phyloP scores from a whole-genome alignment of 2,113 vertebrate genomes.

The Sapayoa aenigma region DNA sequence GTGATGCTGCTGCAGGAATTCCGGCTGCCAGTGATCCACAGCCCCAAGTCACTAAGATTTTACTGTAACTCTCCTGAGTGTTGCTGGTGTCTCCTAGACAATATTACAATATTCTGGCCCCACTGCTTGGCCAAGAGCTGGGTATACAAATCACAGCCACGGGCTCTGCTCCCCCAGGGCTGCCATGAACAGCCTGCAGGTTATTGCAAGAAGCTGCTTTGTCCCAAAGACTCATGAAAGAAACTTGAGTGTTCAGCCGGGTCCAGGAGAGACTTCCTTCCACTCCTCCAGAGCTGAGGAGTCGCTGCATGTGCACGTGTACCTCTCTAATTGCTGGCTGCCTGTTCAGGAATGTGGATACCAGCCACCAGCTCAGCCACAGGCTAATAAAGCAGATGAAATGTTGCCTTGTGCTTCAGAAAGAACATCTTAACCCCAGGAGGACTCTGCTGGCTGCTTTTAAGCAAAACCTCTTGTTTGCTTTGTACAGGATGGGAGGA shows the following conservation, averaged over 20 bases:
- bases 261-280: background rate
- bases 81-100: background rate
- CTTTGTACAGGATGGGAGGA: background rate
- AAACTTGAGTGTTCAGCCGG: background rate
- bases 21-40: background rate
- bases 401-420: background rate
- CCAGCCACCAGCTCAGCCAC: background rate
- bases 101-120: background rate
- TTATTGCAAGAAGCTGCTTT: background rate
- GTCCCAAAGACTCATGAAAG: background rate
- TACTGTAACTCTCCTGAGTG: background rate
- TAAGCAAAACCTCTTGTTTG: background rate
- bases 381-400: background rate
- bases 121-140: background rate
- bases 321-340: background rate
- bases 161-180: rapidly evolving
- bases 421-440: background rate
- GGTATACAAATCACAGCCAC: rapidly evolving
- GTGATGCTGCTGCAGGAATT: background rate
- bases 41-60: background rate
- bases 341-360: background rate
- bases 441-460: background rate
- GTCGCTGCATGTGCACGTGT: background rate
- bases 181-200: background rate
- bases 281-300: background rate